phyloP scores from a whole-genome alignment of 2,797 vertebrate species.

The Semotilus atromaculatus region DNA sequence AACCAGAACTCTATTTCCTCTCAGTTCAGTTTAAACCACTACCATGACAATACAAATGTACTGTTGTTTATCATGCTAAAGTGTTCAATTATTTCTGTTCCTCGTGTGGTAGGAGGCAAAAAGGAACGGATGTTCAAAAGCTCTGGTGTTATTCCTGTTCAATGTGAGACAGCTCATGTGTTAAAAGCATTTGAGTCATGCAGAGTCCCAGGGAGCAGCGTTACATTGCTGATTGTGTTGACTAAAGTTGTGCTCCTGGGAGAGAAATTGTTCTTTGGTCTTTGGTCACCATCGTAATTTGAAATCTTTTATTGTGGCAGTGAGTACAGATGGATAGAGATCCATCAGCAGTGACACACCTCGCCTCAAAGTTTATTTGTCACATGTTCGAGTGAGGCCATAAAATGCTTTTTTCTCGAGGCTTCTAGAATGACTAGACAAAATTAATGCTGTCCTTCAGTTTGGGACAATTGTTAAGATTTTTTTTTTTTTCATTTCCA shows the following conservation, averaged over 20 bases:
- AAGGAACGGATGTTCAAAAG: neutral
- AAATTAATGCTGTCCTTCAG: neutral
- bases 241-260: neutral
- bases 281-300: slow-evolving; percentile 10
- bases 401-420: neutral
- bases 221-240: neutral
- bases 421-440: neutral
- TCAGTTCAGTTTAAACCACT: neutral
- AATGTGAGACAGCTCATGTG: neutral
- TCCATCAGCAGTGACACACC: neutral
- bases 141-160: neutral
- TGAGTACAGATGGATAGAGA: neutral
- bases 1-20: neutral
- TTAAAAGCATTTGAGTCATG: slow-evolving; percentile 12
- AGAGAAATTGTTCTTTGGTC: slow-evolving; percentile 18
- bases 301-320: slow-evolving; percentile 3
- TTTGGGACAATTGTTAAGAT: neutral
- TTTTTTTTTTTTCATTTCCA: neutral
- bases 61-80: neutral
- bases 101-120: neutral
- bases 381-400: neutral
- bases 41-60: neutral
- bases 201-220: neutral
- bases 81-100: neutral
- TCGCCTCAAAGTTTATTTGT: slow-evolving; percentile 28